Base-by-base conservation (phyloP, 2,797 vertebrate species). In the Centropyge bicolor region DNA sequence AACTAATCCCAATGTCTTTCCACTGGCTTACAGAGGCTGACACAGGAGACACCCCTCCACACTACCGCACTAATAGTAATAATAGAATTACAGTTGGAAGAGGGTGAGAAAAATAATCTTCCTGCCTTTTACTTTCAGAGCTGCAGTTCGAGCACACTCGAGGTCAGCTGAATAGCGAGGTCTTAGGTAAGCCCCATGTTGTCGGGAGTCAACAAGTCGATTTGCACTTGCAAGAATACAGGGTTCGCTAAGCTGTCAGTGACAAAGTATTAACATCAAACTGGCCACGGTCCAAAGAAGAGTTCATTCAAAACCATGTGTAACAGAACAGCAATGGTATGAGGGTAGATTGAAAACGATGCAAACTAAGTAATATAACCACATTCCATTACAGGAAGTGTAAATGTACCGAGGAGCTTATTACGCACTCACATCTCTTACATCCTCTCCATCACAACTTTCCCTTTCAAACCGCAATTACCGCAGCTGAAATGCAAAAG, bases 141-240 rank as follows among this genome's bases (percentile, higher is more conserved):
- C 73, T 51, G 80, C 74, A 83, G 78, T 77, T 86, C 81, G 90
- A 81, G 83, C 65, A 65, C 69, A 87, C 81, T 86, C 82, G 71
- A 84, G 70, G 64, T 86, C 74, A 59, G 67, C 46, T 75, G 68
- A 62, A 85, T 38, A 74, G 83, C 5, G 4, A 70, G 55, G 81
- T 83, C 77, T 91, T 83, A 85, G 65, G 65, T 74, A 85, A 86
- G 87, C 49, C 35, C 61, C 68, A 59, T 80, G 76, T 84, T 86
- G 78, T 85, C 17, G 81, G 60, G 75, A 84, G 89, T 84, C 90
- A 86, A 83, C 81, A 83, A 78, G 85, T 78, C 71, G 74, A 92
- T 92, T 87, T 75, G 68, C 65, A 83, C 86, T 86, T 69, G 68
- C 78, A 86, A 71, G 79, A 71, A 60, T 41, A 77, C 54, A 69